Conservation (phyloP, 2,797 vertebrate species). For the Carcharodon carcharias region DNA sequence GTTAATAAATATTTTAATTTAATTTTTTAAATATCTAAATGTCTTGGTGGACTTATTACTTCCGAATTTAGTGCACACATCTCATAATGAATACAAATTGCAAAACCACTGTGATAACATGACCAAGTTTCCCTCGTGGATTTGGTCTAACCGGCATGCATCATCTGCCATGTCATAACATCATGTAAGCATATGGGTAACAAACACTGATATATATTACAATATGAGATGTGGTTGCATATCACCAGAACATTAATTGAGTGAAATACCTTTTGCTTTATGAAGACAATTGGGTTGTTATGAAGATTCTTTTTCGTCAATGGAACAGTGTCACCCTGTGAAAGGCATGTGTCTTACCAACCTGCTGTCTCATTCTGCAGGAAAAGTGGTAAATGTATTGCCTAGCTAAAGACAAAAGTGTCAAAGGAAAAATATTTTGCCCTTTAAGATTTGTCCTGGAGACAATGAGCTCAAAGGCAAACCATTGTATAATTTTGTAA, state of each 20-base stretch:
- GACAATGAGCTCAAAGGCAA: neutral
- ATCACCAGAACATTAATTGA: neutral
- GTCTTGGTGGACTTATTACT: too few species aligned
- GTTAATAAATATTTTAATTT: too few species aligned
- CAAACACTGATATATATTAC: neutral
- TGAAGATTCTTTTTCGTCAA: neutral
- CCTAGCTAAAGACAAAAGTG: neutral
- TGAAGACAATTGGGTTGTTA: neutral
- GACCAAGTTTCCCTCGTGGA: too few species aligned
- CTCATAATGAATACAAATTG: too few species aligned
- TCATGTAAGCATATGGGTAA: neutral
- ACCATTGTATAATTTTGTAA: neutral
- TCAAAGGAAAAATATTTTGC: neutral
- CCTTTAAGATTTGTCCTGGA: neutral
- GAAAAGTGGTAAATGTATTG: neutral
- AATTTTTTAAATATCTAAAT: too few species aligned
- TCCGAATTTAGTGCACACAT: too few species aligned
- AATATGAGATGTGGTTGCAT: neutral
- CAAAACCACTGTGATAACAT: too few species aligned
- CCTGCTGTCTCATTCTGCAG: neutral
- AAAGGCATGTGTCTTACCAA: neutral
- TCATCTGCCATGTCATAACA: too few species aligned
- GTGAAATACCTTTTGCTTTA: neutral
- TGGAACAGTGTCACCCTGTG: neutral
- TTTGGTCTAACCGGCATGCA: too few species aligned